Conservation (phyloP, 2,888 invertebrate genomes). For the Ashinkailepas kermadecensis region DNA sequence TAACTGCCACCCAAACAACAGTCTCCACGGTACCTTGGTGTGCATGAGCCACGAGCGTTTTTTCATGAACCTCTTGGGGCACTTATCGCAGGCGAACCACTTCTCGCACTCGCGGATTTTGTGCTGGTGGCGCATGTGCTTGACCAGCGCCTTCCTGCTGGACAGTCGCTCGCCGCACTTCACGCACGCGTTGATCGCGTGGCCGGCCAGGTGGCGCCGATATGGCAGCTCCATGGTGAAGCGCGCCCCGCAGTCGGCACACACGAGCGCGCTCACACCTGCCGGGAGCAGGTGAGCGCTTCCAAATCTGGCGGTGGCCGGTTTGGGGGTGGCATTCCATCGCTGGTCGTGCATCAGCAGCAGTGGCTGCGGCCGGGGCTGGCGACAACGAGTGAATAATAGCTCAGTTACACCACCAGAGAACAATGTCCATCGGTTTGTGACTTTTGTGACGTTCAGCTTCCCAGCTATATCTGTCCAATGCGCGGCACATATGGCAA, state of each 20-base stretch:
- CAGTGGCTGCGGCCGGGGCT: too few relatives aligned
- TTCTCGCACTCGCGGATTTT: neutral
- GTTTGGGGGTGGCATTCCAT: too few relatives aligned
- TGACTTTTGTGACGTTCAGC: too few relatives aligned
- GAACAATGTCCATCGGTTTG: too few relatives aligned
- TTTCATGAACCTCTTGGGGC: conserved; percentile 5
- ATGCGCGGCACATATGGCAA: too few relatives aligned
- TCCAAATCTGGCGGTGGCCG: too few relatives aligned
- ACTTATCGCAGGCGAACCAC: conserved; percentile 12
- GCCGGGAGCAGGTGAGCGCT: neutral
- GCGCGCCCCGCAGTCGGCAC: neutral
- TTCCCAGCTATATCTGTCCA: too few relatives aligned
- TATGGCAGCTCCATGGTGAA: conserved; percentile 17
- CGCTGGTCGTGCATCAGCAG: too few relatives aligned
- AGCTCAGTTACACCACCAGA: too few relatives aligned
- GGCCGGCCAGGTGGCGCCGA: conserved; percentile 10
- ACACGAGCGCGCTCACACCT: conserved; percentile 11
- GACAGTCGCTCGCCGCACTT: conserved; percentile 10
- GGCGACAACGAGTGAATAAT: too few relatives aligned
- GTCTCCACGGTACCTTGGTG: neutral
- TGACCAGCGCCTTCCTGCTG: conserved; percentile 17
- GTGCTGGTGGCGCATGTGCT: conserved; percentile 18
- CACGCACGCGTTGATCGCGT: conserved; percentile 11
- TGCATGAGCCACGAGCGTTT: conserved; percentile 14
- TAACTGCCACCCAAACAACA: too few relatives aligned